Evolutionary conservation across 2,113 vertebrate species (phyloP).

Genomic region (Cranoglanis bouderius): DNA sequence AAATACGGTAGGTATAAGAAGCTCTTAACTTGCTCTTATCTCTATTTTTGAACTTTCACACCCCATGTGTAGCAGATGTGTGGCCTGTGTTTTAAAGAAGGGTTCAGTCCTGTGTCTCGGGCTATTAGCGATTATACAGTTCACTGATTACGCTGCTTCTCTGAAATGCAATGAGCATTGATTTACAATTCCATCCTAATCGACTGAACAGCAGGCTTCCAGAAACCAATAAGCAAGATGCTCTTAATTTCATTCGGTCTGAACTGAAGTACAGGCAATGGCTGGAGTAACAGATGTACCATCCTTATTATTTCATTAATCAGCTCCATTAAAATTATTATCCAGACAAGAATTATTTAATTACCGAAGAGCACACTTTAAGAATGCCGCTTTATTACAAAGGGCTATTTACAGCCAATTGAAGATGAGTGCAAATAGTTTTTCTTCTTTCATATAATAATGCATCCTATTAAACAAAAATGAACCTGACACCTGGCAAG

Average conservation of each 20-base stretch:
- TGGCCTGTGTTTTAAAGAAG: not conserved
- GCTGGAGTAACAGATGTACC: not conserved
- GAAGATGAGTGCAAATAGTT: not conserved
- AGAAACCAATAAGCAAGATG: constrained; percentile 30
- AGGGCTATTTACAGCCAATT: not conserved
- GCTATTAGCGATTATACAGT: constrained; percentile 38
- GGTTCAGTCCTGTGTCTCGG: constrained; percentile 10
- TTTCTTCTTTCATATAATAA: not conserved
- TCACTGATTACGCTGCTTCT: constrained; percentile 31
- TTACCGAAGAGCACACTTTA: not conserved
- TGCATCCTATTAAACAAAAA: not conserved
- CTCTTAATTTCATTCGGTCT: constrained; percentile 11
- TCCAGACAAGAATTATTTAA: constrained; percentile 16
- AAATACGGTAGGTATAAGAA: not conserved
- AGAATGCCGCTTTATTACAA: not conserved
- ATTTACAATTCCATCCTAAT: constrained; percentile 53
- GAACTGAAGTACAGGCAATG: constrained; percentile 12
- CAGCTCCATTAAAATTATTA: not conserved
- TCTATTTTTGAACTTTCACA: not conserved
- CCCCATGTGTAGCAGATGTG: not conserved
- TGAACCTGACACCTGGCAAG: not conserved
- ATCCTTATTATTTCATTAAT: constrained; percentile 18
- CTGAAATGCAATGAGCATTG: constrained; percentile 53
- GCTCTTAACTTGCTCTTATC: not conserved
- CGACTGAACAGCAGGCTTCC: constrained; percentile 31